Evolutionary conservation across 92 coral and sea anemone genomes (phyloP).

Genomic region (Micromussa lordhowensis): DNA sequence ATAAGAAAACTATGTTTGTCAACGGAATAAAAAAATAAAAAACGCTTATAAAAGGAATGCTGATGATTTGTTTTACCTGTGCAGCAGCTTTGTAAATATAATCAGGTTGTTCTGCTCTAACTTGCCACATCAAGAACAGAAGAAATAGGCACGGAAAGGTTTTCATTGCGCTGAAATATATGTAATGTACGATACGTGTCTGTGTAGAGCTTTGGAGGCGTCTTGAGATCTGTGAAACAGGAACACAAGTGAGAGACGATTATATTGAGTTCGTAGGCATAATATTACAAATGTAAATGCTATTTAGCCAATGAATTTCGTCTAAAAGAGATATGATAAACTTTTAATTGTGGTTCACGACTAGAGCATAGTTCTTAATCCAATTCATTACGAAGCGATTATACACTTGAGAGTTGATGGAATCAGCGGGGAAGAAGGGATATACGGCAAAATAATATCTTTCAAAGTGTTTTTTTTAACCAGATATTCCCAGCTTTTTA

Average conservation of each 20-base stretch:
- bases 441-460: background rate
- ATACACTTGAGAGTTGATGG: background rate
- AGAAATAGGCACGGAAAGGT: background rate
- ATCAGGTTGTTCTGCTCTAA: background rate
- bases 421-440: background rate
- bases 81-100: constrained; percentile 7
- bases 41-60: background rate
- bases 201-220: background rate
- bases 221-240: background rate
- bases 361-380: background rate
- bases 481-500: background rate
- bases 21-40: background rate
- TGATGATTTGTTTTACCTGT: background rate
- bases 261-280: background rate
- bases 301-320: background rate
- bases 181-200: background rate
- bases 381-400: background rate
- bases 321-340: background rate
- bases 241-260: background rate
- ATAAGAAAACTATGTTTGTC: background rate
- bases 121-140: background rate
- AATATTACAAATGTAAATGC: background rate
- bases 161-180: background rate
- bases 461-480: background rate
- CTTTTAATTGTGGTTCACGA: background rate